Percentiles rank a stretch among this genome's conserved stretches.
These are phyloP conservation scores for Argyra leucocephala DNA, from an alignment of 2,888 invertebrate species.

Conservation along the genomic window DNA sequence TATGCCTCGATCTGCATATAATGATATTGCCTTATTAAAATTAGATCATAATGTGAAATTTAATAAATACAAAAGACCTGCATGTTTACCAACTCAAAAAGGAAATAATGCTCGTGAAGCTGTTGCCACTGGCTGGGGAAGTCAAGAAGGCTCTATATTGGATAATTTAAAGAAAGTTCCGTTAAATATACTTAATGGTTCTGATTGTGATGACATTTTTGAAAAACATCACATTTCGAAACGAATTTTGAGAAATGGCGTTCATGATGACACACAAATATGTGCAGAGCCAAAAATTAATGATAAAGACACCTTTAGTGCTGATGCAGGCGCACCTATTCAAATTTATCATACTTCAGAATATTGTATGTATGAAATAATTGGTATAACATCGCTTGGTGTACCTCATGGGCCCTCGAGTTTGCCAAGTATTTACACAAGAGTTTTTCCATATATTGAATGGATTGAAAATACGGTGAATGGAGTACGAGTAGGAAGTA, in stretches of 20 bases:
- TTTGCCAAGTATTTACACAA: constrained; percentile 52
- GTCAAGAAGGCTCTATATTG: constrained; percentile 29
- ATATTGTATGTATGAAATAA: constrained; percentile 44
- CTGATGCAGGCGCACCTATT: constrained; percentile 60
- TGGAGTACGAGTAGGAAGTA: no score
- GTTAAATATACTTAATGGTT: constrained; percentile 40
- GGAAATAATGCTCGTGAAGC: constrained; percentile 28
- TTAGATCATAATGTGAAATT: constrained; percentile 34
- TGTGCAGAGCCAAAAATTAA: constrained; percentile 47
- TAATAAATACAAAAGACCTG: constrained; percentile 39
- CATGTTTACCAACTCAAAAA: constrained; percentile 40
- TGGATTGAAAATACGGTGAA: constrained; percentile 54
- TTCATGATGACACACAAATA: constrained; percentile 45
- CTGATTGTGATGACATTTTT: constrained; percentile 38
- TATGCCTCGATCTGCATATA: constrained; percentile 36
- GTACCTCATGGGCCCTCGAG: constrained; percentile 29
- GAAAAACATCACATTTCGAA: neutral
- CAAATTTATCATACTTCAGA: constrained; percentile 35
- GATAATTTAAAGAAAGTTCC: constrained; percentile 46
- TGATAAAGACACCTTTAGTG: constrained; percentile 48
- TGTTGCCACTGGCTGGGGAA: constrained; percentile 46
- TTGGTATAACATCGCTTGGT: constrained; percentile 48
- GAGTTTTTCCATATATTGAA: constrained; percentile 47
- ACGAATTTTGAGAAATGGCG: constrained; percentile 36
- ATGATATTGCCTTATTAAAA: constrained; percentile 46